Base-by-base conservation (phyloP, 2,888 invertebrate genomes). In the Loripinus fragilis region DNA sequence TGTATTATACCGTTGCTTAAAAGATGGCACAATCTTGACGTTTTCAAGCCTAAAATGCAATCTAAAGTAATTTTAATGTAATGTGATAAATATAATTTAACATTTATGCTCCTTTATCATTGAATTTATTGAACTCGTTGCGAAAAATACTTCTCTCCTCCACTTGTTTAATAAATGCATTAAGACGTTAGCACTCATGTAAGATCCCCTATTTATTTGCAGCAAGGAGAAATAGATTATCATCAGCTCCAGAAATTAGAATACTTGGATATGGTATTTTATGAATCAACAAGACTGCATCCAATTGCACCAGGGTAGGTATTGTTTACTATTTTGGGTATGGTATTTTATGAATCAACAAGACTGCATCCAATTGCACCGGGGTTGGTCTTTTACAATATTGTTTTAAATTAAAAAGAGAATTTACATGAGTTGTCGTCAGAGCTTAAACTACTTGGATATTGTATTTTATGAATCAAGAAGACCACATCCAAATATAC, bases 221-320 rank as follows among this genome's bases (percentile, higher is more conserved):
- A 87, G 85, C 80, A 72, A 10, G 77, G 75, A 42, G 45, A 73
- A 0, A 33, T 85, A 8, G 38, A 55, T 2, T 70, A 52, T 42
- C 60, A 74, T 12, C 67, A 69, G 1, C 64, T 86, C 30, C 70
- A 77, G 28, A 55, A 71, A 5, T 41, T 86, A 71, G 60, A 80
- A 50, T 88, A 87, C 65, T 76, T 89, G n/a, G 86, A 89, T 30
- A 86, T 81, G 80, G 76, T 88, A 0, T 81, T 87, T 28, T 69
- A 79, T 8, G 89, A 89, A 72, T 83, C 86, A 42, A 74, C 83
- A 10, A 74, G 89, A 38, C 38, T 85, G 0, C 85, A 85, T 45
- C 88, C 89, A 0, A 81, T 87, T 23, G 87, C 87, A 2, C 89
- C 89, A 1, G 89, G 89, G 88, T 88, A 79, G 69, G 88, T 45